Evolutionary conservation across 2,888 invertebrate species (phyloP).

Genomic region (Chrysodeixis includens): DNA sequence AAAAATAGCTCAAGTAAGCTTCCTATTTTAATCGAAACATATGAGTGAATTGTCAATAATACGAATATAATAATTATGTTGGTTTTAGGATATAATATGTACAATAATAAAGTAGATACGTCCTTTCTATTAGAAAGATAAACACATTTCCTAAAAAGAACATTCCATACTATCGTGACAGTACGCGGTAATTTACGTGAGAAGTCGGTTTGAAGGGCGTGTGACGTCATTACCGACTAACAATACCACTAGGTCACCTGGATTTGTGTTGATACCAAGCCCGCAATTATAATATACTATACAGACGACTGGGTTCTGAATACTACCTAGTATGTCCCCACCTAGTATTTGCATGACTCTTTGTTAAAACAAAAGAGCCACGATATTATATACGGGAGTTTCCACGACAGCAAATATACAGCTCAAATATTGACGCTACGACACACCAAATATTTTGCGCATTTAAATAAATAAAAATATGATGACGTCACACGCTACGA

Average conservation of each 20-base stretch:
- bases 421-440: conserved; percentile 1
- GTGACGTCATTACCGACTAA: conserved; percentile 5
- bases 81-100: no score
- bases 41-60: no score
- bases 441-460: neutral
- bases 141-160: neutral
- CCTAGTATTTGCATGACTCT: neutral
- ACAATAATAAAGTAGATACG: no score
- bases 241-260: conserved; percentile 8
- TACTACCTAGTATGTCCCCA: no score
- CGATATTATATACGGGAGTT: neutral
- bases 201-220: neutral
- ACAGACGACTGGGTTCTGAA: neutral
- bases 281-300: conserved; percentile 1
- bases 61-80: no score
- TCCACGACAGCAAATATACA: neutral
- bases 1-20: no score
- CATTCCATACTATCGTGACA: neutral
- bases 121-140: no score
- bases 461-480: conserved; percentile 4
- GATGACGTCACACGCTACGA: neutral
- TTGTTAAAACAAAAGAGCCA: neutral
- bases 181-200: neutral
- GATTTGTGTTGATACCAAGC: conserved; percentile 1
- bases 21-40: no score